Evolutionary conservation across 2,888 invertebrate species (phyloP).

Genomic region (Lissocephala sabroskyi): DNA sequence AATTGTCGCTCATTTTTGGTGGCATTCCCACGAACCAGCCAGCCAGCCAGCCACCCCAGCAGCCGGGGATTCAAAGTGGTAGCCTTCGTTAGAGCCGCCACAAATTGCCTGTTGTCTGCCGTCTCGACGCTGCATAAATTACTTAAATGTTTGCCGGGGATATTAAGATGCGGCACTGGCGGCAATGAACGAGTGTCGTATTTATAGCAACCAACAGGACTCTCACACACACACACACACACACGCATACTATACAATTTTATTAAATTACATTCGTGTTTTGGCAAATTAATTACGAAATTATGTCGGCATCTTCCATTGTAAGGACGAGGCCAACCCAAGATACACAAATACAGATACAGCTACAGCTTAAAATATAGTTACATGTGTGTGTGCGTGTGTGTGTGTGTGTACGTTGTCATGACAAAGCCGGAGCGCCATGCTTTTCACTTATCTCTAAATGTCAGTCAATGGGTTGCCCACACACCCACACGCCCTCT

Average conservation of each 20-base stretch:
- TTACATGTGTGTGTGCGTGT: no score
- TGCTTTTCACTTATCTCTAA: slow-evolving; percentile 53
- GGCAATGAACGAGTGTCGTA: slow-evolving; percentile 11
- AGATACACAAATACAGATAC: slow-evolving; percentile 31
- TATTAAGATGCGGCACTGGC: slow-evolving; percentile 35
- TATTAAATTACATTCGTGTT: slow-evolving; percentile 67
- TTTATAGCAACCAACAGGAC: slow-evolving; percentile 29
- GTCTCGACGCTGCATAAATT: slow-evolving; percentile 51
- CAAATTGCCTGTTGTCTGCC: slow-evolving; percentile 37
- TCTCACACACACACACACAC: no score
- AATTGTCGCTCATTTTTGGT: slow-evolving; percentile 43
- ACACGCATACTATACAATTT: slow-evolving; percentile 65
- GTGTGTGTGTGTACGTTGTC: slow-evolving; percentile 11
- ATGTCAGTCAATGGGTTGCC: slow-evolving; percentile 28
- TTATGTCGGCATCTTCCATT: slow-evolving; percentile 60
- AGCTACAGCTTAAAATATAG: slow-evolving; percentile 16
- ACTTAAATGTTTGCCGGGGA: slow-evolving; percentile 47
- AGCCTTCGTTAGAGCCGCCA: slow-evolving; percentile 11
- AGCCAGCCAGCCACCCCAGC: no score
- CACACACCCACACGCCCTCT: neutral
- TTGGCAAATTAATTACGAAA: slow-evolving; percentile 68
- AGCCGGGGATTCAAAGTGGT: no score
- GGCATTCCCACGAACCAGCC: neutral
- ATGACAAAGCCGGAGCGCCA: slow-evolving; percentile 23
- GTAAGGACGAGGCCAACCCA: no score